Evolutionary conservation across 2,113 vertebrate species (phyloP), one percentile per base, ranked within the genome.

Genomic region (Turdus rufiventris): DNA sequence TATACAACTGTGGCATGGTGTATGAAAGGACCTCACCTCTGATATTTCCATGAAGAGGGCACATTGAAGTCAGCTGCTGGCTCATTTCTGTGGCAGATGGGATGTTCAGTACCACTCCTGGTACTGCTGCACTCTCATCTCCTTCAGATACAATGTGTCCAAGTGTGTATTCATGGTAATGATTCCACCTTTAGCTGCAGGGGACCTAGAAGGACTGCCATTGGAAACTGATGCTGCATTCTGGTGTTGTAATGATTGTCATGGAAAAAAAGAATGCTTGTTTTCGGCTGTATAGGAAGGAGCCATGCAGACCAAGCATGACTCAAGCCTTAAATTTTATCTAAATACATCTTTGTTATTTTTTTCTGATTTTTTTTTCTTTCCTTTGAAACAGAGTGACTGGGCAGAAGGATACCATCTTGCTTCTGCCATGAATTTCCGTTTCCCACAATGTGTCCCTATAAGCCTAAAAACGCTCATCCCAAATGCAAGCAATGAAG

Each of bases 341-440:
- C 18, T 68, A 58, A 74, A 53, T 58, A 34, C 4, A 25, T 77
- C 21, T 76, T 48, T 57, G n/a, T 26, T 43, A 13, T 61, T 68
- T 82, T 73, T 56, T 85, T 56, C 33, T 86, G 3, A 43, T 67
- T 92, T 70, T n/a, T n/a, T n/a, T 38, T 83, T 63, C 5, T 92
- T 96, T 62, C 63, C 62, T 78, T 88, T 87, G 57, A 57, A 85
- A 94, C 96, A 99, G 99, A 98, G 89, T 40, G 99, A 99, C 76
- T 99, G 99, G 99, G 97, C 98, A 18, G 99, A 99, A 96, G 99
- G 99, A 36, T 98, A 99, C 96, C 99, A 99, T 54, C 98, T 99
- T 51, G 99, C 99, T 33, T 96, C 98, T 66, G 98, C 98, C 23
- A 99, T 99, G 99, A 99, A 98, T 91, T 99, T 99, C 95, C 99